Base-by-base conservation (phyloP, 2,888 invertebrate species). In the Thera britannica region DNA sequence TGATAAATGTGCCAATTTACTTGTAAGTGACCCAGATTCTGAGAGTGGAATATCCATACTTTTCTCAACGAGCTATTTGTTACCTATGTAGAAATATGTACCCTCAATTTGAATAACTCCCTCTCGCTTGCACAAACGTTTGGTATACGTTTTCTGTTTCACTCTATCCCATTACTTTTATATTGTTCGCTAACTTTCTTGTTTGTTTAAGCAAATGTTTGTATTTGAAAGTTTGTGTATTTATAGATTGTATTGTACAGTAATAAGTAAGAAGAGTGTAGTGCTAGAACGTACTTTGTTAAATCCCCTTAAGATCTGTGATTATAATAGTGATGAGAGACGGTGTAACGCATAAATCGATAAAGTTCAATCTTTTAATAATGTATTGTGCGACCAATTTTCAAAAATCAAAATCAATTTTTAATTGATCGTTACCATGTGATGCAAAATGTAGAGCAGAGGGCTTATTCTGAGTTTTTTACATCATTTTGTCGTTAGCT, bases 141-240 rank as follows among this genome's bases (percentile, higher is more conserved):
- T 66, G 41, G 67, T 72, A 62, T 51, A 77, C 73, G 75, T 70
- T 71, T 73, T 76, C 83, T 72, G 72, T 91, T 85, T 88, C 89
- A 69, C 79, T 93, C 92, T 91, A 89, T 89, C 89, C 91, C 90
- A 93, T 93, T 93, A 93, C 92, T 92, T 93, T 93, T 93, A 93
- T 93, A 93, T 93, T 92, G 93, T 93, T 93, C 93, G 92, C 93
- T 93, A 93, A 93, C 93, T 93, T 93, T 93, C 93, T 93, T 93
- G 93, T 93, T 93, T 93, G 92, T 93, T 89, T 93, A 92, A 92
- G 93, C 92, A 93, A 93, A 93, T 93, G 92, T 90, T 92, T 1
- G 90, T 90, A 92, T 93, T 92, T 92, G 92, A 93, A 93, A 93
- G 93, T 93, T 92, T 90, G 89, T 92, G 87, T 93, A 92, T 93